These are phyloP conservation scores for Psammodynastes pulverulentus DNA, from an alignment of 2,113 vertebrate species.

Conservation along the genomic window DNA sequence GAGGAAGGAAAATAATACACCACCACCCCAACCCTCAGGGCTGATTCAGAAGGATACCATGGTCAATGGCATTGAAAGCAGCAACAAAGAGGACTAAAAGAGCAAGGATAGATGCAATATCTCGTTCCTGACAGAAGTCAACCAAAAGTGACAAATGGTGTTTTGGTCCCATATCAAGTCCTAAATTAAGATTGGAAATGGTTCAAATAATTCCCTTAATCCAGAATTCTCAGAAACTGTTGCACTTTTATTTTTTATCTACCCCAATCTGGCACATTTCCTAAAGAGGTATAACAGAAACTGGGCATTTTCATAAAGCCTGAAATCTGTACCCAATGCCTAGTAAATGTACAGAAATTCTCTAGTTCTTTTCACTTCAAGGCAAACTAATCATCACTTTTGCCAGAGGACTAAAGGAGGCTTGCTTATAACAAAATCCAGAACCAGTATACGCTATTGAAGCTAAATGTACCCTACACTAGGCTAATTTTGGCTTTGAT, in stretches of 20 bases:
- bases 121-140: too few relatives aligned
- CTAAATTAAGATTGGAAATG: neutral
- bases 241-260: neutral
- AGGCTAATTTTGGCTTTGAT: neutral
- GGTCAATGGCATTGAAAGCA: too few relatives aligned
- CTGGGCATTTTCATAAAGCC: neutral
- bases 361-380: too few relatives aligned
- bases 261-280: neutral
- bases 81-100: too few relatives aligned
- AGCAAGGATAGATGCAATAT: too few relatives aligned
- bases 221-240: neutral
- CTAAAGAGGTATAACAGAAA: neutral
- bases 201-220: neutral
- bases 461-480: neutral
- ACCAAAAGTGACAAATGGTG: too few relatives aligned
- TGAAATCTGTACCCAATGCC: neutral
- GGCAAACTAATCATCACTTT: too few relatives aligned
- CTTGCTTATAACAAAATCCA: neutral
- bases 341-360: neutral
- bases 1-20: too few relatives aligned
- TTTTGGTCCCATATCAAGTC: too few relatives aligned
- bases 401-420: too few relatives aligned
- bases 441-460: neutral
- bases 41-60: too few relatives aligned
- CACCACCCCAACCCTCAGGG: too few relatives aligned